phyloP scores from a whole-genome alignment of 2,888 invertebrate species.

The Metellina segmentata region DNA sequence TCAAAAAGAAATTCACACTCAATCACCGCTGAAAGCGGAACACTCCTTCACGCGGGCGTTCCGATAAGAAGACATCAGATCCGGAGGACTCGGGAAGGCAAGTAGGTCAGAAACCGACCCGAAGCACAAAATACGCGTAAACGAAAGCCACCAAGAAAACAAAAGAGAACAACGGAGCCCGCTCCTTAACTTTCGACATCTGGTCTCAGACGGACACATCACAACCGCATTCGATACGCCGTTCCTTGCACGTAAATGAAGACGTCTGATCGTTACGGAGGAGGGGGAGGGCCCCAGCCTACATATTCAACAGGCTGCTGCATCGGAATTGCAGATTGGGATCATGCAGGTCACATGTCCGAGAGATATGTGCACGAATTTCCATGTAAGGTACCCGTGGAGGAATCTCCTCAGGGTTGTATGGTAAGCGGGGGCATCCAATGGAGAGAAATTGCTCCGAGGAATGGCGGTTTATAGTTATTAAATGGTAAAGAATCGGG shows the following conservation, averaged over 20 bases:
- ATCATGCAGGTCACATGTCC: neutral
- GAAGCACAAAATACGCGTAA: no score
- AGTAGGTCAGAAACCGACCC: no score
- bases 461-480: neutral
- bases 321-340: neutral
- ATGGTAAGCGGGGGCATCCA: neutral
- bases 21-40: no score
- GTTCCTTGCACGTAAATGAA: neutral
- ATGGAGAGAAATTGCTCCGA: neutral
- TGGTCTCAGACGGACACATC: neutral
- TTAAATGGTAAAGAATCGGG: neutral
- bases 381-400: no score
- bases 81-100: no score
- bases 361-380: neutral
- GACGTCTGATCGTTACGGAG: neutral
- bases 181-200: no score
- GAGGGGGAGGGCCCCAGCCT: neutral
- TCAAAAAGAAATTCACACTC: no score
- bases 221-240: neutral
- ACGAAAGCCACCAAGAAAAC: no score
- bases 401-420: neutral
- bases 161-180: no score
- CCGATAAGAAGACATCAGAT: no score
- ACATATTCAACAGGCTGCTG: neutral
- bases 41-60: no score